Base-by-base conservation (phyloP, 2,113 vertebrate genomes). In the Falcunculus frontatus region DNA sequence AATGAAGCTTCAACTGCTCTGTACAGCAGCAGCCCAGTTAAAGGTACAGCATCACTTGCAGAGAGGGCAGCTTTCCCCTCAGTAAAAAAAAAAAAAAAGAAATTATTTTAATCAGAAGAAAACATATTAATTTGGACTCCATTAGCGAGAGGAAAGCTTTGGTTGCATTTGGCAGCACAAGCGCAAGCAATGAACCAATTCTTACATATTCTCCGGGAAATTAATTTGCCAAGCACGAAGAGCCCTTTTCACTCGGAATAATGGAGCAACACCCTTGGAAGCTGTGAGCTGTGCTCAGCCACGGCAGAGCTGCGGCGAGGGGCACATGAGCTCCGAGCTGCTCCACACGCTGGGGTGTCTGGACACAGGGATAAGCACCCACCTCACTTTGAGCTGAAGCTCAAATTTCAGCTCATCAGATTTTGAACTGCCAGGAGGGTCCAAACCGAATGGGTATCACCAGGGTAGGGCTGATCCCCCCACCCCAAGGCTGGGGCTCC, bases 241-340 rank as follows among this genome's bases (percentile, higher is more conserved):
- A 90, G 23, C 12, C 44, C 42, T 86, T 91, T 73, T 68, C 49
- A 42, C 35, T 41, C 0, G 0, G 72, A 75, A 68, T 63, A 56
- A 63, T 3, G 18, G 78, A 62, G 44, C 55, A 70, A 29, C 0
- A 2, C 14, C 5, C 49, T 46, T 13, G 12, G 65, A 47, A 88
- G 57, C 64, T 20, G 35, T 2, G 41, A 82, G 25, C 49, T 26
- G 76, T 6, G 16, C 8, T 63, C 57, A 50, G 84, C 20, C 69
- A 16, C 0, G 1, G 72, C 30, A 52, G 18, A 81, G 27, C 56
- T 17, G 64, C 0, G 1, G 26, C 0, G 1, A 64, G 25, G 39
- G 30, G 77, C 60, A 47, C 30, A 7, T 1, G 16, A n/a, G 46
- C 60, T 35, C 69, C 0, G 4, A 2, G 20, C n/a, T 47, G 53